phyloP scores from a whole-genome alignment of 2,113 vertebrate genomes.

The Pollachius pollachius region DNA sequence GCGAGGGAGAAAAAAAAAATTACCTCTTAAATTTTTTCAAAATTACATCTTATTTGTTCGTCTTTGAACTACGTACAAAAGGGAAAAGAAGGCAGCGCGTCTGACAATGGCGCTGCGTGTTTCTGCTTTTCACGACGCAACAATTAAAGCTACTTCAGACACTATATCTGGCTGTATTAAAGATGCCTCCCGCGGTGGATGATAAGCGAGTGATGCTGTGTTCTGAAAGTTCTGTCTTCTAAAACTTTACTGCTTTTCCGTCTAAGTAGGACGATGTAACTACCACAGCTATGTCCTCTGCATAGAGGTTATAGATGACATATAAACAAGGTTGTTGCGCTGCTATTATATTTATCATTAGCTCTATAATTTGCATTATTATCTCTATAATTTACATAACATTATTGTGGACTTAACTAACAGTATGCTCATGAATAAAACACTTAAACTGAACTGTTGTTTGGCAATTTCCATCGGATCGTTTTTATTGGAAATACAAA shows the following conservation, averaged over 20 bases:
- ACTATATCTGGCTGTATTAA: conserved; percentile 75
- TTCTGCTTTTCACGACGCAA: conserved; percentile 64
- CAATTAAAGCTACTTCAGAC: conserved; percentile 65
- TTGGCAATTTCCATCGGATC: no score
- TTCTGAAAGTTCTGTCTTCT: conserved; percentile 71
- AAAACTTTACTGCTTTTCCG: conserved; percentile 10
- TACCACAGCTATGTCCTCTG: no score
- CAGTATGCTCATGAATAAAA: no score
- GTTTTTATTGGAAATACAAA: no score
- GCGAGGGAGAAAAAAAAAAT: conserved; percentile 64
- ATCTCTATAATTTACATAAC: no score
- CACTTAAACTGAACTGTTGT: no score
- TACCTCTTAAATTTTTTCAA: conserved; percentile 79
- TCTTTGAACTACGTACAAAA: conserved; percentile 81
- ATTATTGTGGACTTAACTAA: no score
- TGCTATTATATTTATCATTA: no score
- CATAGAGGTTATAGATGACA: no score
- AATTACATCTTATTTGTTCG: conserved; percentile 82
- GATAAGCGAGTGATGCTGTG: conserved; percentile 47
- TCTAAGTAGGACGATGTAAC: no score
- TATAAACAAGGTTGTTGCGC: no score
- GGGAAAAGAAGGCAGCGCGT: conserved; percentile 39
- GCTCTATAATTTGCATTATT: no score
- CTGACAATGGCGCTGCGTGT: conserved; percentile 77
- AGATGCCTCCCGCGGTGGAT: conserved; percentile 49